Percentiles rank a stretch among this genome's conserved stretches.
phyloP scores from a whole-genome alignment of 2,113 vertebrate species.

The Smithornis capensis region DNA sequence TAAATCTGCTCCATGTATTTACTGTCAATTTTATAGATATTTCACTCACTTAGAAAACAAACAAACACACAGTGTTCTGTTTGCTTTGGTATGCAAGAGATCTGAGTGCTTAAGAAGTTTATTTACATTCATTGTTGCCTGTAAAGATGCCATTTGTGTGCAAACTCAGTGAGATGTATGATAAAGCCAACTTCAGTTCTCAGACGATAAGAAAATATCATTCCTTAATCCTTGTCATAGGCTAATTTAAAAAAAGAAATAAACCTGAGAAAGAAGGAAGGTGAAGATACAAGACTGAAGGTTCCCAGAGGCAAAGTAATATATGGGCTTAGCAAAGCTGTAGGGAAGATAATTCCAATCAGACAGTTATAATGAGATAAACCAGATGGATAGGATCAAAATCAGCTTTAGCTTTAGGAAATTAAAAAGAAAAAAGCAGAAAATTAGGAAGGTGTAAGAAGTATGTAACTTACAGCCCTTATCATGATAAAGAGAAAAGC shows the following conservation, averaged over 20 bases:
- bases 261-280: background rate
- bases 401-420: conserved; percentile 1
- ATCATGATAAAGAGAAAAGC: background rate
- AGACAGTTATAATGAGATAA: conserved; percentile 50
- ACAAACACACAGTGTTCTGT: background rate
- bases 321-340: background rate
- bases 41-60: conserved; percentile 20
- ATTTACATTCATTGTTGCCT: conserved; percentile 29
- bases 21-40: background rate
- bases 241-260: background rate
- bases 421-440: background rate
- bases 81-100: conserved; percentile 20
- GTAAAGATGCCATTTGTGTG: background rate
- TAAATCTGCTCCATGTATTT: background rate
- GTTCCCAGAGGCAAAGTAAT: conserved; percentile 1
- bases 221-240: conserved; percentile 22
- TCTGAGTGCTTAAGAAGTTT: conserved; percentile 4
- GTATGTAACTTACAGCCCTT: background rate
- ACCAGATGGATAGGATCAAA: conserved; percentile 13
- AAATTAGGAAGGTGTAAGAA: background rate
- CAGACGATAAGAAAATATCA: conserved; percentile 36
- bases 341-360: conserved; percentile 39
- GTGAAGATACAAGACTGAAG: background rate
- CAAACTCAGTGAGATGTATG: background rate
- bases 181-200: conserved; percentile 19